Evolutionary conservation across 64 coral and sea anemone genomes (phyloP), one percentile per base, ranked within the genome.

Genomic region (Cladopsammia gracilis): DNA sequence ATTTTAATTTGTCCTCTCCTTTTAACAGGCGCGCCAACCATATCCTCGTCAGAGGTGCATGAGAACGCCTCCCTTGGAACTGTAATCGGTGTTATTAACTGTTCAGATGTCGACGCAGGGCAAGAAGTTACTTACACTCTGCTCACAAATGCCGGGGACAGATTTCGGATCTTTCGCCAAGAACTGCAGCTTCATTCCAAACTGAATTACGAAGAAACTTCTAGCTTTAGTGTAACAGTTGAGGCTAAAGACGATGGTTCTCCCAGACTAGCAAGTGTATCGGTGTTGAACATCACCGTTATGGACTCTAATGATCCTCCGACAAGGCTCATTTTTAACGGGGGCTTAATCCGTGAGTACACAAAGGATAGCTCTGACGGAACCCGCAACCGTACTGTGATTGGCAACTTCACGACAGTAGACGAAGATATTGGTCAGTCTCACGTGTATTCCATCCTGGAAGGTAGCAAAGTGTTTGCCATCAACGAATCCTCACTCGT

Each of bases 361-460:
- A 82, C 69, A 18, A 22, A 76, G 22, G 74, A 20, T 24, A 69
- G 50, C 48, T 18, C 80, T 7, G 53, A 13, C 1, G 90, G 89
- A 43, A 82, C 79, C n/a, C 85, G 56, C 25, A 96, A 96, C 87
- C 85, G 90, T 20, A 68, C 95, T 62, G 53, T 83, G 87, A 71
- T 96, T 20, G 95, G 95, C 3, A 96, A 92, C 85, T 70, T 96
- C 13, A 54, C 85, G 25, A 93, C 95, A 50, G 11, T 96, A 13
- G 95, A 96, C 70, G 95, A 96, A 89, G 95, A 96, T 34, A 3
- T 77, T 50, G 68, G 76, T 19, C 86, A 96, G 46, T 66, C 45
- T 34, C 95, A 96, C 59, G 61, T 73, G 20, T 96, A 92, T 78
- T 70, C 87, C 49, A 93, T 96, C 58, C 12, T 88, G 1, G 62